A percentile compares a stretch with the other conserved stretches of the same genome.
Conservation (phyloP, 2,888 invertebrate genomes). For the Aproaerema taeniolella region DNA sequence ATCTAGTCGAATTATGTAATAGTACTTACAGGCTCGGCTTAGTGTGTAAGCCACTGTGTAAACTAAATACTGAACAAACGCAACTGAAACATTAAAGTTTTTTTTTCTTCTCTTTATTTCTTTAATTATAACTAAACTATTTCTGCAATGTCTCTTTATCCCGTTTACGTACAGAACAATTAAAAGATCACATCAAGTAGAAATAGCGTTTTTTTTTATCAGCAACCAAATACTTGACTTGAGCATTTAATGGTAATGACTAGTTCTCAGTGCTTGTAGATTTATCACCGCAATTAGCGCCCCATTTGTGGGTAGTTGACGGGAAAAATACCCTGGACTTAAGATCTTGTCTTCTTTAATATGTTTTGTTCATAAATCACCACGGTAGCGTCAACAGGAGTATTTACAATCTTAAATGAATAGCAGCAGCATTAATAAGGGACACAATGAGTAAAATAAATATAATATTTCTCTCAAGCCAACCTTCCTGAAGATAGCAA, state of each 20-base stretch:
- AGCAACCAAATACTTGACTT: conserved; percentile 1
- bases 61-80: no score
- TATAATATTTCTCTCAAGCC: no score
- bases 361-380: conserved; percentile 8
- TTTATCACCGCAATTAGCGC: conserved; percentile 21
- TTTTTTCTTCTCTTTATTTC: no score
- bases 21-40: no score
- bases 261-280: conserved; percentile 14
- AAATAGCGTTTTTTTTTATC: background rate
- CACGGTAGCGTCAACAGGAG: no score
- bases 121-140: background rate
- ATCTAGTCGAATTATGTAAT: no score
- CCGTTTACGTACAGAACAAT: background rate
- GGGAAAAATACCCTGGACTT: conserved; percentile 15
- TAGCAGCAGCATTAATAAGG: background rate
- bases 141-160: no score
- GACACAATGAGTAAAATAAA: no score
- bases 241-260: conserved; percentile 7
- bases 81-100: no score
- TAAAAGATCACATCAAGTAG: background rate
- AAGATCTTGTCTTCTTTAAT: conserved; percentile 1
- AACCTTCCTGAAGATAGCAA: no score
- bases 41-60: no score
- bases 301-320: conserved; percentile 21
- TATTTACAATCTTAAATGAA: no score